Conservation (phyloP, 2,113 vertebrate genomes). For the Engystomops pustulosus region DNA sequence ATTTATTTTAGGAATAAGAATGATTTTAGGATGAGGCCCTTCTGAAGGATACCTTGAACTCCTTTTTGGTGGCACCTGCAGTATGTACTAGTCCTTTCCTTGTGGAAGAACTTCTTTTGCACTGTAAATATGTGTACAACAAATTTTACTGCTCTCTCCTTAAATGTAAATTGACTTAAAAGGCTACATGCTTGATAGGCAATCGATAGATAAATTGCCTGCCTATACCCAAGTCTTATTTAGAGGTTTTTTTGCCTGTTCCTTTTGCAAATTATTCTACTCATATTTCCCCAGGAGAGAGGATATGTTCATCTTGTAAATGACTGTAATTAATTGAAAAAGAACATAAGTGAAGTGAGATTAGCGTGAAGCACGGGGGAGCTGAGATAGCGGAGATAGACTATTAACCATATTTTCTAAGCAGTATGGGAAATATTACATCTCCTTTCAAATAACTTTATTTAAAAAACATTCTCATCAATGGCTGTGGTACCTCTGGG, state of each 20-base stretch:
- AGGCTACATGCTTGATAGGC: slow-evolving; percentile 16
- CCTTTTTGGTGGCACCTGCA: no score
- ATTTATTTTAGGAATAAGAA: no score
- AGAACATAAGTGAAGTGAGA: slow-evolving; percentile 58
- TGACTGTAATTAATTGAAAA: slow-evolving; percentile 60
- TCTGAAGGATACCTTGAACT: no score
- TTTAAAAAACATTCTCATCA: slow-evolving; percentile 47
- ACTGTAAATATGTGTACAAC: not conserved
- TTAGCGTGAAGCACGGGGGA: slow-evolving; percentile 50
- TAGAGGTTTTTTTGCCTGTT: slow-evolving; percentile 15
- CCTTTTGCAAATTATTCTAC: slow-evolving; percentile 38
- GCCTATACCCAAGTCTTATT: slow-evolving; percentile 22
- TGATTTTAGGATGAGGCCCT: no score
- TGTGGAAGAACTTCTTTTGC: not conserved
- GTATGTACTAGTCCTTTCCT: no score
- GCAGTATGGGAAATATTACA: slow-evolving; percentile 46
- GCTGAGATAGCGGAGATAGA: slow-evolving; percentile 36
- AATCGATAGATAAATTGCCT: slow-evolving; percentile 34
- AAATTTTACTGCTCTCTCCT: not conserved
- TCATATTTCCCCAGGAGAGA: slow-evolving; percentile 37
- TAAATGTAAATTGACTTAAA: slow-evolving; percentile 19
- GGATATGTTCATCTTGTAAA: slow-evolving; percentile 56
- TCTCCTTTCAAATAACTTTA: slow-evolving; percentile 49
- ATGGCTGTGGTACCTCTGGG: slow-evolving; percentile 17
- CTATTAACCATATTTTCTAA: slow-evolving; percentile 53